phyloP scores from a whole-genome alignment of 92 coral and sea anemone species.

The Pocillopora meandrina region DNA sequence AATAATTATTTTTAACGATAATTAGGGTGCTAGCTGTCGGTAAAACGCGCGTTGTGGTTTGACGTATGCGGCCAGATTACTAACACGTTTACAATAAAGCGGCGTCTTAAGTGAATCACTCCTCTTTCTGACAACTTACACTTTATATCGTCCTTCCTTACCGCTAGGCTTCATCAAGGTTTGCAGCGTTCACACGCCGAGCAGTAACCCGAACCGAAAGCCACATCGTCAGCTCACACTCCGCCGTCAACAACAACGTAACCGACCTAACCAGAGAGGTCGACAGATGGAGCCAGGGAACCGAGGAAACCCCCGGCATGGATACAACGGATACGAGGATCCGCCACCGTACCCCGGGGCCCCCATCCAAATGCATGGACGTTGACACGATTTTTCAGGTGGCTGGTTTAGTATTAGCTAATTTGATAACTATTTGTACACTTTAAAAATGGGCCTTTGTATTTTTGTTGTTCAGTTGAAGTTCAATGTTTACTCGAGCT shows the following conservation, averaged over 20 bases:
- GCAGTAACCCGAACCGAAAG: conserved; percentile 95
- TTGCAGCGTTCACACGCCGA: conserved; percentile 97
- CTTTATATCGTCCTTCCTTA: not conserved
- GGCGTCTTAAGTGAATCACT: not conserved
- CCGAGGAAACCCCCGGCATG: conserved; percentile 23
- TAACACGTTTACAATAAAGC: too few relatives aligned
- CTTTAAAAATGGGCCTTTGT: not conserved
- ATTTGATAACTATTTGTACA: not conserved
- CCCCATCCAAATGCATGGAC: conserved; percentile 35
- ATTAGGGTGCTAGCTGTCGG: too few relatives aligned
- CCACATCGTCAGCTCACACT: conserved; percentile 90
- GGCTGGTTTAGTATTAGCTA: not conserved
- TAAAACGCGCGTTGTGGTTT: too few relatives aligned
- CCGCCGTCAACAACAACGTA: conserved; percentile 68
- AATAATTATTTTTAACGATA: too few relatives aligned
- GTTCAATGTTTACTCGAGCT: too few relatives aligned
- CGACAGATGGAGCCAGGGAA: conserved; percentile 8
- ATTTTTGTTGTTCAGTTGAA: not conserved
- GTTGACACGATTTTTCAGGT: not conserved
- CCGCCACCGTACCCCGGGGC: conserved; percentile 67
- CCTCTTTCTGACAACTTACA: not conserved
- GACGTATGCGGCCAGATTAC: too few relatives aligned
- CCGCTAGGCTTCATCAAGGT: conserved; percentile 83
- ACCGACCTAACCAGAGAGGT: conserved; percentile 19
- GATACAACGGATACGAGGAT: conserved; percentile 5